A percentile compares a stretch with the other conserved stretches of the same genome.
Conservation (phyloP, 2,888 invertebrate genomes). For the Drosophila lacicola region DNA sequence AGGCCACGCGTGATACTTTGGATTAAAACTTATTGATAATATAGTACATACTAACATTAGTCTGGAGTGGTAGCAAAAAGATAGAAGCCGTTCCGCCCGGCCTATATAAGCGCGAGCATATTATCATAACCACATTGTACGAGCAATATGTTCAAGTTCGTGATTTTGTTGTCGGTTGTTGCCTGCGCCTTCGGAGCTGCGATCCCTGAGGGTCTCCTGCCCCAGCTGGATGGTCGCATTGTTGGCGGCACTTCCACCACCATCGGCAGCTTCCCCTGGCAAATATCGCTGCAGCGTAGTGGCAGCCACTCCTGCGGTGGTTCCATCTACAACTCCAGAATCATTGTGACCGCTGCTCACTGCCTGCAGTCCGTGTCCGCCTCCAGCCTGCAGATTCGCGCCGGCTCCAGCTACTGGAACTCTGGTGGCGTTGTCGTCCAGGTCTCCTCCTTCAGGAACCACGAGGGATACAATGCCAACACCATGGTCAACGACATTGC, state of each 20-base stretch:
- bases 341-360: slow-evolving; percentile 87
- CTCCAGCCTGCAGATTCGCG: slow-evolving; percentile 84
- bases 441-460: slow-evolving; percentile 59
- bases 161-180: slow-evolving; percentile 63
- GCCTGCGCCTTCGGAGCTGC: slow-evolving; percentile 70
- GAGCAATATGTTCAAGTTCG: slow-evolving; percentile 68
- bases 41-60: background rate
- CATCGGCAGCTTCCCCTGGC: slow-evolving; percentile 74
- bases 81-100: background rate
- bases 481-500: slow-evolving; percentile 87
- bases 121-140: slow-evolving; percentile 11
- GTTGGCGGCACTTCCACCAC: slow-evolving; percentile 75
- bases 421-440: slow-evolving; percentile 61
- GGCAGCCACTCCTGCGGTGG: slow-evolving; percentile 87
- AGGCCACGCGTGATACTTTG: slow-evolving; percentile 10
- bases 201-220: slow-evolving; percentile 67
- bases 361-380: slow-evolving; percentile 84
- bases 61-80: background rate
- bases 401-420: slow-evolving; percentile 86
- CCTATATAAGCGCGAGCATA: slow-evolving; percentile 9
- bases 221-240: slow-evolving; percentile 80
- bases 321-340: slow-evolving; percentile 85
- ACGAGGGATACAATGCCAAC: slow-evolving; percentile 83
- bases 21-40: background rate
- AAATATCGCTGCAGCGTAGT: slow-evolving; percentile 75